Conservation (phyloP, 2,888 invertebrate species). For the Hipparchia semele region DNA sequence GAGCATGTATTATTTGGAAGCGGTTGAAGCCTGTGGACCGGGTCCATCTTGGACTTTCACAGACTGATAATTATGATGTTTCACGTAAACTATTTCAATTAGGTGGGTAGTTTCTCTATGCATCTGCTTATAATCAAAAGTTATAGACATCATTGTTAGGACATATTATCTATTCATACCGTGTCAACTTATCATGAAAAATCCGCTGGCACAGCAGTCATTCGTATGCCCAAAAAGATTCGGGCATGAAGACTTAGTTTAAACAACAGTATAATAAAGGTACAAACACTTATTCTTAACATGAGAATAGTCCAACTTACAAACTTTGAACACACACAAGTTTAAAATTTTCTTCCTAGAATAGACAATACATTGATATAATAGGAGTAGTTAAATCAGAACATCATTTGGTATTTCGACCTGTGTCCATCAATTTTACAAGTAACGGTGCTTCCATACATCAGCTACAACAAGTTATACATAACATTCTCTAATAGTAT, state of each 20-base stretch:
- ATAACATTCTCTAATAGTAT: too few species aligned
- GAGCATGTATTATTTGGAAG: too few species aligned
- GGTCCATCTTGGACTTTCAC: too few species aligned
- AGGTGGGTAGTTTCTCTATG: too few species aligned
- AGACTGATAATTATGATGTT: too few species aligned
- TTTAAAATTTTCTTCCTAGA: constrained; percentile 14
- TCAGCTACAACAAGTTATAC: too few species aligned
- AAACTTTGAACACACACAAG: constrained; percentile 17
- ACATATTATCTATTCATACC: constrained; percentile 1
- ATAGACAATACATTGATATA: background rate
- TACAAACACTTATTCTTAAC: constrained; percentile 37
- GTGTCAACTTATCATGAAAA: background rate
- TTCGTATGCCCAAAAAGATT: constrained; percentile 69
- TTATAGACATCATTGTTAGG: too few species aligned
- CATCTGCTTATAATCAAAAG: too few species aligned
- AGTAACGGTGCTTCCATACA: background rate
- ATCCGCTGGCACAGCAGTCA: constrained; percentile 48
- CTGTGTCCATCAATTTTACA: background rate
- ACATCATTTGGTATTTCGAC: constrained; percentile 34
- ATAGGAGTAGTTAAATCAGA: constrained; percentile 9
- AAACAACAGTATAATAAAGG: constrained; percentile 11
- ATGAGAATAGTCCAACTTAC: constrained; percentile 36
- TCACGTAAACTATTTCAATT: too few species aligned
- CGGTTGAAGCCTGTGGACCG: too few species aligned
- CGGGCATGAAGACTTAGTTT: constrained; percentile 69